phyloP scores from a whole-genome alignment of 2,113 vertebrate species.

The Limnothrissa miodon region DNA sequence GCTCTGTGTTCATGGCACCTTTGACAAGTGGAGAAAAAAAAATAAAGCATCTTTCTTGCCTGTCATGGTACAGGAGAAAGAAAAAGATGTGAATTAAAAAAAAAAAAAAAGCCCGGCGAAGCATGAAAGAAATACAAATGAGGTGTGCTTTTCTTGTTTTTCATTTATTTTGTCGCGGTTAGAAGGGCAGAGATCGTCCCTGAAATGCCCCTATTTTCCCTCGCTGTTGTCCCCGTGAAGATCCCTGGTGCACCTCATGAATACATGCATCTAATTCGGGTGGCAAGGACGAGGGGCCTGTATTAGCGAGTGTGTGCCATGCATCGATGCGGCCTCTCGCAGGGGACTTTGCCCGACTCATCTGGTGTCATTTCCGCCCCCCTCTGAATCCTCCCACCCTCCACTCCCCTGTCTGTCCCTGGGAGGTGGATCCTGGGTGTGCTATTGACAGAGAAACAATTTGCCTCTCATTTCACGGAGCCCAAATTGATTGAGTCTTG shows the following conservation, averaged over 20 bases:
- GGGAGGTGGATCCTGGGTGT: background rate
- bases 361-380: background rate
- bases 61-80: slow-evolving; percentile 11
- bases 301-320: background rate
- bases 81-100: background rate
- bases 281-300: background rate
- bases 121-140: background rate
- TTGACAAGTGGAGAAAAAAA: background rate
- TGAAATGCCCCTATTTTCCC: background rate
- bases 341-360: background rate
- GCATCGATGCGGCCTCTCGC: background rate
- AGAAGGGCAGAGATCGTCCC: background rate
- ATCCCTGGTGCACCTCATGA: background rate
- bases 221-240: background rate
- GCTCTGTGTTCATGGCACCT: background rate
- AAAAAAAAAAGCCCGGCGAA: background rate
- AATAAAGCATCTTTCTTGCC: background rate
- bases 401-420: background rate
- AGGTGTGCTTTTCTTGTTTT: background rate
- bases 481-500: background rate
- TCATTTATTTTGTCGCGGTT: background rate
- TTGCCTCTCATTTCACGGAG: background rate
- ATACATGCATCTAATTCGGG: background rate
- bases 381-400: too few relatives aligned
- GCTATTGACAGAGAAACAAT: background rate